A percentile compares a stretch with the other conserved stretches of the same genome.
These are phyloP conservation scores for Psilopsiagon aurifrons DNA, from an alignment of 2,113 vertebrate genomes.

Conservation along the genomic window DNA sequence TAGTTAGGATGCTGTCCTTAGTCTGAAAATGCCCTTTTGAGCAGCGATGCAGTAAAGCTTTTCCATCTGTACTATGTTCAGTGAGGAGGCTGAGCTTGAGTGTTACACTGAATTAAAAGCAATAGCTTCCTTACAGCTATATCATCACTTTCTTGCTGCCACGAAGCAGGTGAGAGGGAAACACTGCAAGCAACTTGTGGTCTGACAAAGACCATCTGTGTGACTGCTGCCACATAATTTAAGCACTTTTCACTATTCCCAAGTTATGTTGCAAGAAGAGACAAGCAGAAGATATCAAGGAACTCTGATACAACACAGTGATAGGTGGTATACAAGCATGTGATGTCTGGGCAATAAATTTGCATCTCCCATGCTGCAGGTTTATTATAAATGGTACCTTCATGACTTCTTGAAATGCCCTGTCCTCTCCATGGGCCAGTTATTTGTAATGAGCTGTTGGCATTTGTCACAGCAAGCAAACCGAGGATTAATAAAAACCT, in stretches of 20 bases:
- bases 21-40: background rate
- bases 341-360: background rate
- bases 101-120: background rate
- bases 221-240: background rate
- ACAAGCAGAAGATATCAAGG: background rate
- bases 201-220: conserved; percentile 51
- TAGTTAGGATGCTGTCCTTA: background rate
- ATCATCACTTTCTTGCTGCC: background rate
- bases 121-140: background rate
- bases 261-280: background rate
- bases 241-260: background rate
- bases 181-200: background rate
- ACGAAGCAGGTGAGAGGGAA: conserved; percentile 37
- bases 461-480: background rate
- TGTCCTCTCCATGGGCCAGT: background rate
- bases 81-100: conserved; percentile 26
- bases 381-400: background rate
- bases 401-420: background rate
- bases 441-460: background rate
- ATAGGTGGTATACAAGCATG: background rate
- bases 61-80: background rate
- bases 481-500: background rate
- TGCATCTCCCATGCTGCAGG: background rate
- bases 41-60: background rate
- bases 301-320: background rate